Percentiles rank a stretch among this genome's conserved stretches.
phyloP scores from a whole-genome alignment of 2,797 vertebrate species.

The Chrysolophus pictus region DNA sequence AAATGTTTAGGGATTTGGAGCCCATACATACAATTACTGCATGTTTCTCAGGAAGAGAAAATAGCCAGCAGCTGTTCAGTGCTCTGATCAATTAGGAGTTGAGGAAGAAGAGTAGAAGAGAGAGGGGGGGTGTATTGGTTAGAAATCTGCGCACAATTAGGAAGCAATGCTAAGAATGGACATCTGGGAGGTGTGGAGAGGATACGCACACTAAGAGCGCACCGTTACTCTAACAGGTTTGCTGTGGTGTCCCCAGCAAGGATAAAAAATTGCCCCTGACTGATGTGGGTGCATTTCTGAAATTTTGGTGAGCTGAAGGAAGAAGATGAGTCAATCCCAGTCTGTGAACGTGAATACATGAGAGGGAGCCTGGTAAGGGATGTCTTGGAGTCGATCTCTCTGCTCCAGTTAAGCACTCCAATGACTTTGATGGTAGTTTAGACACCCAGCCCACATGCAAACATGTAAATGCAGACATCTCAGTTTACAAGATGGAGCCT shows the following conservation, averaged over 20 bases:
- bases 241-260: rapidly evolving
- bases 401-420: neutral
- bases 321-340: neutral
- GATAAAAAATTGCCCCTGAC: neutral
- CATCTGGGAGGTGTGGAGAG: neutral
- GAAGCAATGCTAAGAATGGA: conserved; percentile 27
- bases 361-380: neutral
- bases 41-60: conserved; percentile 61
- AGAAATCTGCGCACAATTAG: conserved; percentile 53
- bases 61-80: conserved; percentile 72
- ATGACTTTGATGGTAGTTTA: neutral
- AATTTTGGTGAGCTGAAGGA: neutral
- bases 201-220: neutral
- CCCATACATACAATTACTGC: conserved; percentile 64
- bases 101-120: conserved; percentile 49
- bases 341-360: neutral
- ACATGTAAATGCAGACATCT: neutral
- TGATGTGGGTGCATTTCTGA: neutral
- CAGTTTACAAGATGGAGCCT: neutral
- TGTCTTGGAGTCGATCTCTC: neutral
- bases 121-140: neutral
- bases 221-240: neutral
- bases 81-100: conserved; percentile 63
- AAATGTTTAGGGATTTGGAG: conserved; percentile 73
- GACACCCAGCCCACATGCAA: rapidly evolving